phyloP scores from a whole-genome alignment of 1,140 invertebrate genomes.

The Trachymyrmex cornetzi region DNA sequence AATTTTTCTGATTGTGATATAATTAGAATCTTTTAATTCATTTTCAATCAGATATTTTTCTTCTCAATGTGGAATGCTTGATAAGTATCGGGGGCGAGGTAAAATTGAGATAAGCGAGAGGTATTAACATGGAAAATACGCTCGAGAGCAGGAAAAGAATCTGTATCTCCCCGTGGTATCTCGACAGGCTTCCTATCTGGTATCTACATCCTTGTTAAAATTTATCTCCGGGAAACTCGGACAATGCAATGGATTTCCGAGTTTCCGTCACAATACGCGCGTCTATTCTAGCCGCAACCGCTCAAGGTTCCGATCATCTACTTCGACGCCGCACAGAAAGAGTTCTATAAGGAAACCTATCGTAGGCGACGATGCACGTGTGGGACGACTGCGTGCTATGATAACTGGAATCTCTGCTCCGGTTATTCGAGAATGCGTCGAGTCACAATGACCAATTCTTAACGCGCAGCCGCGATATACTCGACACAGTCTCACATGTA shows the following conservation, averaged over 20 bases:
- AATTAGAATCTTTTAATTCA: too few species aligned
- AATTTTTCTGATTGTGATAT: too few species aligned
- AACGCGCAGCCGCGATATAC: neutral
- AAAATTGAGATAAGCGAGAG: neutral
- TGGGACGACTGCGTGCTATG: neutral
- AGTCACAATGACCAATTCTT: neutral
- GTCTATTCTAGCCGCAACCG: conserved; percentile 20
- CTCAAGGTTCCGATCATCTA: conserved; percentile 34
- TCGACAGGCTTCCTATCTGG: too few species aligned
- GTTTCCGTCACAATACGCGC: conserved; percentile 9
- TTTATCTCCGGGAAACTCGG: neutral
- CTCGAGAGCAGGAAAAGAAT: neutral
- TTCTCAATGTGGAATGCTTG: too few species aligned
- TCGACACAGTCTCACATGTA: neutral
- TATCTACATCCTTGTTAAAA: neutral
- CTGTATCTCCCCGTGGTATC: neutral
- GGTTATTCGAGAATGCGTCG: neutral
- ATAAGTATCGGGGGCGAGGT: neutral
- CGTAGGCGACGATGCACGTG: neutral
- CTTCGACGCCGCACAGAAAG: conserved; percentile 3
- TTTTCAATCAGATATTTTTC: too few species aligned
- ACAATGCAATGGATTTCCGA: conserved; percentile 32
- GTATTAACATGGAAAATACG: neutral
- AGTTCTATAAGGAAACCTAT: neutral
- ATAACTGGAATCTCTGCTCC: conserved; percentile 29